phyloP scores from a whole-genome alignment of 2,888 invertebrate genomes.

The Stenodera caucasica region DNA sequence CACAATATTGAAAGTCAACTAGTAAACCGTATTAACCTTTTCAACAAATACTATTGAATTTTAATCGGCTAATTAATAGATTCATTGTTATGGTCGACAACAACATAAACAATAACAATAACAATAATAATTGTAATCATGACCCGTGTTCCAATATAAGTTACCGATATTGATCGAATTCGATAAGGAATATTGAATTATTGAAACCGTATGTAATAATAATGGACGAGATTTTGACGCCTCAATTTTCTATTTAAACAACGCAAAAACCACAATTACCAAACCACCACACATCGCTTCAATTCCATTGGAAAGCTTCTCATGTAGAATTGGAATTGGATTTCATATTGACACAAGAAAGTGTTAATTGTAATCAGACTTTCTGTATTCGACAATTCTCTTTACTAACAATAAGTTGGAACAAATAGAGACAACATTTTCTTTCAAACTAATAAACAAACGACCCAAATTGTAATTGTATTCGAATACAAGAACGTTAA shows the following conservation, averaged over 20 bases:
- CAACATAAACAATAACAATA: not conserved
- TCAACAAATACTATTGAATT: not conserved
- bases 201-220: slow-evolving; percentile 18
- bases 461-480: slow-evolving; percentile 17
- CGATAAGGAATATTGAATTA: slow-evolving; percentile 29
- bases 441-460: slow-evolving; percentile 12
- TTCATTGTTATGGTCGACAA: not conserved
- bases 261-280: slow-evolving; percentile 10
- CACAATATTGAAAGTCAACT: not conserved
- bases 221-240: slow-evolving; percentile 14
- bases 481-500: slow-evolving; percentile 11
- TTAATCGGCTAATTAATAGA: not conserved
- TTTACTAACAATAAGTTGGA: not conserved
- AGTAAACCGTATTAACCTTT: not conserved
- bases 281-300: no score
- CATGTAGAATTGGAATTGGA: slow-evolving; percentile 10
- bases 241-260: slow-evolving; percentile 14
- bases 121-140: not conserved
- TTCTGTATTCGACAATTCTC: slow-evolving; percentile 7
- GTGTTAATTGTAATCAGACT: slow-evolving; percentile 18
- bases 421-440: slow-evolving; percentile 7
- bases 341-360: slow-evolving; percentile 17
- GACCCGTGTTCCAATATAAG: slow-evolving; percentile 26
- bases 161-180: slow-evolving; percentile 31
- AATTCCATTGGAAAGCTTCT: not conserved